Conservation (phyloP, 2,113 vertebrate genomes). For the Hemiprocne comata region DNA sequence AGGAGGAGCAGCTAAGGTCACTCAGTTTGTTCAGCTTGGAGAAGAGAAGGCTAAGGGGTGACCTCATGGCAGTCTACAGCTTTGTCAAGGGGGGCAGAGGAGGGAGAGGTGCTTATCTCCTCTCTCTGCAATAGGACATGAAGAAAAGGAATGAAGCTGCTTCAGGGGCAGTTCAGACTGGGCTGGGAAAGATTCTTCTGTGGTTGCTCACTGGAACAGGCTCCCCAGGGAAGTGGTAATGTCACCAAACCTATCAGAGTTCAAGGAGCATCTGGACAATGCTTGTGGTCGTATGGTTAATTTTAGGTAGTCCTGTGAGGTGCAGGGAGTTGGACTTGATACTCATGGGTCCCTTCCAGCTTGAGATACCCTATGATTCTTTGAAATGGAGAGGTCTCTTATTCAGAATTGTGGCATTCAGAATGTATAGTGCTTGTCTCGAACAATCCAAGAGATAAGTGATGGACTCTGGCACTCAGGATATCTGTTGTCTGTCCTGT, state of each 20-base stretch:
- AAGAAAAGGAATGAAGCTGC: background rate
- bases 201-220: background rate
- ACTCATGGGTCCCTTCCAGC: background rate
- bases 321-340: background rate
- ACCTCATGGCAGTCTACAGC: background rate
- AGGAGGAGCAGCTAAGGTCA: background rate
- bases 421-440: too few relatives aligned
- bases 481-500: too few relatives aligned
- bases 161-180: background rate
- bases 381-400: background rate
- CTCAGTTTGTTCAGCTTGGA: too few relatives aligned
- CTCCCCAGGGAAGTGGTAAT: background rate
- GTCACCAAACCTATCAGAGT: background rate
- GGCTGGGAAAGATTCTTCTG: background rate
- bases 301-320: background rate
- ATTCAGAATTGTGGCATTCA: too few relatives aligned
- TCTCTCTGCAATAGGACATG: accelerated
- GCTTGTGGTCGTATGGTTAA: background rate
- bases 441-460: too few relatives aligned
- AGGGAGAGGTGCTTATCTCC: background rate
- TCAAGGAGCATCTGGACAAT: accelerated
- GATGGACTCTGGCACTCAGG: too few relatives aligned
- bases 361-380: background rate
- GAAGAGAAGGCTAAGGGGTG: too few relatives aligned
- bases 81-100: background rate